A percentile compares a stretch with the other conserved stretches of the same genome.
Evolutionary conservation across 2,888 invertebrate genomes (phyloP).

Genomic region (Nyleta sp.): DNA sequence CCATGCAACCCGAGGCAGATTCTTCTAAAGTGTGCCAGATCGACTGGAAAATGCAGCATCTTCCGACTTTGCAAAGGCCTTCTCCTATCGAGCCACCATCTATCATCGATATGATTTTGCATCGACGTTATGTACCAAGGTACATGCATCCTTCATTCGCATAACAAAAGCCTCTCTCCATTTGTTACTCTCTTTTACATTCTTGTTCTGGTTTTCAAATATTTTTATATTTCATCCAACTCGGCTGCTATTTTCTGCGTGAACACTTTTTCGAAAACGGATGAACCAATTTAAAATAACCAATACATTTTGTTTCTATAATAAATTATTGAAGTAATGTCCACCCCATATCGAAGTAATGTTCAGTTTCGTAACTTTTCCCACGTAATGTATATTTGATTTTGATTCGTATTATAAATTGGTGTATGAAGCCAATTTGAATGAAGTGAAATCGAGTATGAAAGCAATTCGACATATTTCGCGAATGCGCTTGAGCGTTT

Average conservation of each 20-base stretch:
- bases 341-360: too few species aligned
- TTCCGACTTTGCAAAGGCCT: constrained; percentile 39
- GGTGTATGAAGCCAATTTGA: constrained; percentile 12
- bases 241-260: too few species aligned
- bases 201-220: neutral
- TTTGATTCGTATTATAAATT: neutral
- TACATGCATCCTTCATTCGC: constrained; percentile 26
- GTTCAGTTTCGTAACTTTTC: neutral
- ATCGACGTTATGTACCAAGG: constrained; percentile 69
- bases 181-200: constrained; percentile 14
- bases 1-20: constrained; percentile 61
- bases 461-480: constrained; percentile 51
- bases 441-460: constrained; percentile 26
- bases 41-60: constrained; percentile 66
- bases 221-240: constrained; percentile 1
- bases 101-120: constrained; percentile 67
- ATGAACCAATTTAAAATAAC: too few species aligned
- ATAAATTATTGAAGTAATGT: too few species aligned
- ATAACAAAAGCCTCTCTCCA: neutral
- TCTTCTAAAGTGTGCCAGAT: constrained; percentile 64
- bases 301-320: too few species aligned
- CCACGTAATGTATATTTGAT: neutral
- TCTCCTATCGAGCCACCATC: constrained; percentile 61
- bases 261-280: too few species aligned
- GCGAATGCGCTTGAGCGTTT: constrained; percentile 45